phyloP scores from a whole-genome alignment of 2,113 vertebrate species.

The Propithecus coquereli region DNA sequence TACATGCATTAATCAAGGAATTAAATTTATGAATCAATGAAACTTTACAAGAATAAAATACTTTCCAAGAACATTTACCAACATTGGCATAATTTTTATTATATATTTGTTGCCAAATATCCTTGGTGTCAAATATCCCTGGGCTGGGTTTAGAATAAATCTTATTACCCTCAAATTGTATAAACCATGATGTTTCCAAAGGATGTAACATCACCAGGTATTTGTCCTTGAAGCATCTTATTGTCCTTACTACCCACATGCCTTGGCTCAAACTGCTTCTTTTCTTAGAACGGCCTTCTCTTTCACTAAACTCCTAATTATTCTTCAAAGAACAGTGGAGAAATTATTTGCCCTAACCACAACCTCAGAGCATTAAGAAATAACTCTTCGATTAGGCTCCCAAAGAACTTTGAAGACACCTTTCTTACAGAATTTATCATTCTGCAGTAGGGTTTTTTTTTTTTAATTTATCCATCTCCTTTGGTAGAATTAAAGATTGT shows the following conservation, averaged over 20 bases:
- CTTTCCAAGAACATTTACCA: neutral
- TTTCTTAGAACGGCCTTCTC: conserved; percentile 4
- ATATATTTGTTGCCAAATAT: neutral
- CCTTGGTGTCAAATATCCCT: neutral
- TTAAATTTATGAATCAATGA: neutral
- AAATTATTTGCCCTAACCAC: neutral
- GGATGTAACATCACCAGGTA: neutral
- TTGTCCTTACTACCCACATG: neutral
- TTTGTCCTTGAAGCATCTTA: neutral
- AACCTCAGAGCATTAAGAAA: neutral
- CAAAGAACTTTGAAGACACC: neutral
- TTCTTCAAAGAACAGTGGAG: neutral
- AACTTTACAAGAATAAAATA: neutral
- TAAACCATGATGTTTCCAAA: neutral
- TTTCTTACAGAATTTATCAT: neutral
- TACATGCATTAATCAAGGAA: conserved; percentile 2
- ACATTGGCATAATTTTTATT: conserved; percentile 14
- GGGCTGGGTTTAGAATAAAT: conserved; percentile 25
- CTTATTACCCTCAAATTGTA: neutral
- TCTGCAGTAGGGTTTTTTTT: neutral
- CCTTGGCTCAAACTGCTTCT: neutral
- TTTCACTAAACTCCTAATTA: neutral
- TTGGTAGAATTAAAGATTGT: conserved; percentile 14
- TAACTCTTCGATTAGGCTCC: neutral
- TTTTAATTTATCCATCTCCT: neutral